phyloP scores from a whole-genome alignment of 64 coral and sea anemone genomes.

The Stichodactyla helianthus region DNA sequence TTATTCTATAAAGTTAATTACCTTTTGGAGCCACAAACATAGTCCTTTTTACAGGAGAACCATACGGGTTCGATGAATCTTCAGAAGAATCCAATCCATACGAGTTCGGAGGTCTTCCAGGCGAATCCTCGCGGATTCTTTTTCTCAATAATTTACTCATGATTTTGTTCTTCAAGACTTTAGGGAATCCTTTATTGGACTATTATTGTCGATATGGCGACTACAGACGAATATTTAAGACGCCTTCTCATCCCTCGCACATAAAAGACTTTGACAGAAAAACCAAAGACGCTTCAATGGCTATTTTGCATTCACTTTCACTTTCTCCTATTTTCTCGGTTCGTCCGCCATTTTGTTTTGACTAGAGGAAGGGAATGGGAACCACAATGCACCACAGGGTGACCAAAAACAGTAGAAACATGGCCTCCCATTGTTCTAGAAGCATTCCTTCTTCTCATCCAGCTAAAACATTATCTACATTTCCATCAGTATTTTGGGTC shows the following conservation, averaged over 20 bases:
- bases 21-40: neutral
- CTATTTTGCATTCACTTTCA: neutral
- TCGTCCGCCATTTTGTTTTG: constrained; percentile 1
- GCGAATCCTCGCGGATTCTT: neutral
- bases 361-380: neutral
- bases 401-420: neutral
- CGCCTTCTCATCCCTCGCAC: neutral
- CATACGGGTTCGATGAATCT: neutral
- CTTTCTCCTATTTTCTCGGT: neutral
- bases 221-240: neutral
- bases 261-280: neutral
- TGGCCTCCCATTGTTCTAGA: neutral
- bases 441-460: no score
- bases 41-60: neutral
- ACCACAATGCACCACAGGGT: neutral
- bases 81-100: neutral
- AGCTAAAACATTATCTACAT: no score
- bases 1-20: neutral
- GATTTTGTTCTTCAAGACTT: neutral
- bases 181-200: neutral
- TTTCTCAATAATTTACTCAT: neutral
- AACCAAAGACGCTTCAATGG: neutral
- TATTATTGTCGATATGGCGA: neutral
- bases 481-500: no score
- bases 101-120: neutral